Base-by-base conservation (phyloP, 2,888 invertebrate species). In the Aleiodes testaceus region DNA sequence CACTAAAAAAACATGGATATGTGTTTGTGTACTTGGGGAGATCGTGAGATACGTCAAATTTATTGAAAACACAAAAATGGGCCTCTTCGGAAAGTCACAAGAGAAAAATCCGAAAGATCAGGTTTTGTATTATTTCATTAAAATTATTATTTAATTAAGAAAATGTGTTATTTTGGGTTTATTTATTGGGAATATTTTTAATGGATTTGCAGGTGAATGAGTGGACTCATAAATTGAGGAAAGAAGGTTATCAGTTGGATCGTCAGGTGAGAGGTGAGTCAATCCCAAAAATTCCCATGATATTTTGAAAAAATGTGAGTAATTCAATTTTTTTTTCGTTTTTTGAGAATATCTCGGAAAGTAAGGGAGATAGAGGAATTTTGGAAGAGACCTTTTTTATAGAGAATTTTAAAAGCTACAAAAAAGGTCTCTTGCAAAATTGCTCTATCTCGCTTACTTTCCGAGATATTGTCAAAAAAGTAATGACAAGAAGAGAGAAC, bases 211-310 rank as follows among this genome's bases (percentile, higher is more conserved):
- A 98, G 97, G 98, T 99, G 77, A 95, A 96, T 84, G 98, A 99
- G 88, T 98, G 99, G 97, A 94, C 94, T 74, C 94, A 95, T 82
- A 98, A 97, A 89, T 89, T 99, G 79, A 90, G 99, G 50, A 97
- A 98, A 89, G 98, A 99, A 89, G 93, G 95, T 68, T 95, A 95
- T 88, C 94, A 95, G 82, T 90, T 99, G 77, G 98, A 99, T 85
- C 91, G 99, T 80, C 98, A 99, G 90, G 96, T 99, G 81, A 91
- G 95, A 90, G 92, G 97, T 93, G 89, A 85, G 85, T 81, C 78
- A 79, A 72, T 75, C 65, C 26, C 26, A 59, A 68, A 18, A 26
- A 49, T 9, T 12, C 11, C 47, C 49, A 9, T 22, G 16, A 50
- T 11, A n/a, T 9, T 14, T n/a, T 30, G 5, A 52, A 16, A 42